phyloP scores from a whole-genome alignment of 1,140 invertebrate genomes.

The Notospermus geniculatus region DNA sequence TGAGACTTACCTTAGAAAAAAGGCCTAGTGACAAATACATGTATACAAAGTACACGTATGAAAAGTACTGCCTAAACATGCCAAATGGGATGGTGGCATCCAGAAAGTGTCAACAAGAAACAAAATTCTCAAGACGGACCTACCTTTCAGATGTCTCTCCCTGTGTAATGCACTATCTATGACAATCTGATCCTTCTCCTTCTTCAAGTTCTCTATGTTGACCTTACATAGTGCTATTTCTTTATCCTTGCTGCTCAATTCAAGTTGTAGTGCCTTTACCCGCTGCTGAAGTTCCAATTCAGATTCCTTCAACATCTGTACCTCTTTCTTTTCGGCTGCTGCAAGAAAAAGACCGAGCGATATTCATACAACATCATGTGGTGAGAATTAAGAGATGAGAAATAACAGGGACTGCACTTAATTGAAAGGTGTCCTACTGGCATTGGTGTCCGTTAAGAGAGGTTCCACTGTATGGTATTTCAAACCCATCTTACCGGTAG shows the following conservation, averaged over 20 bases:
- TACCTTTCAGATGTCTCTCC: not conserved
- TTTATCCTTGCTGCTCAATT: conserved; percentile 40
- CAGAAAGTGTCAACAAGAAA: too few species aligned
- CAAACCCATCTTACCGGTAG: conserved; percentile 2
- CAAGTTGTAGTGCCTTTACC: conserved; percentile 33
- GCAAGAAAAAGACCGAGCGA: not conserved
- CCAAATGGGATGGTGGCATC: too few species aligned
- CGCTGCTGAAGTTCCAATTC: conserved; percentile 34
- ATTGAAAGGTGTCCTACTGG: too few species aligned
- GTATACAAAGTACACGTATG: too few species aligned
- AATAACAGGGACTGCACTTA: too few species aligned
- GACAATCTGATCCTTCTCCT: conserved; percentile 34
- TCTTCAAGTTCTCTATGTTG: conserved; percentile 37
- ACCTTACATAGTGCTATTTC: conserved; percentile 37
- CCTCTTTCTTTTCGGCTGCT: conserved; percentile 16
- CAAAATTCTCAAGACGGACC: too few species aligned
- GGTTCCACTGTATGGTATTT: too few species aligned
- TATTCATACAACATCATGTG: not conserved
- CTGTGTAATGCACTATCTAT: conserved; percentile 3
- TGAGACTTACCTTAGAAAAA: too few species aligned
- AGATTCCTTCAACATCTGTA: conserved; percentile 24
- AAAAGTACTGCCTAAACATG: too few species aligned
- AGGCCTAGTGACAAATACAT: too few species aligned
- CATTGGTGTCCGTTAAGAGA: too few species aligned
- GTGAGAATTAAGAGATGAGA: too few species aligned